Evolutionary conservation across 2,113 vertebrate species (phyloP).

Genomic region (Embiotoca jacksoni): DNA sequence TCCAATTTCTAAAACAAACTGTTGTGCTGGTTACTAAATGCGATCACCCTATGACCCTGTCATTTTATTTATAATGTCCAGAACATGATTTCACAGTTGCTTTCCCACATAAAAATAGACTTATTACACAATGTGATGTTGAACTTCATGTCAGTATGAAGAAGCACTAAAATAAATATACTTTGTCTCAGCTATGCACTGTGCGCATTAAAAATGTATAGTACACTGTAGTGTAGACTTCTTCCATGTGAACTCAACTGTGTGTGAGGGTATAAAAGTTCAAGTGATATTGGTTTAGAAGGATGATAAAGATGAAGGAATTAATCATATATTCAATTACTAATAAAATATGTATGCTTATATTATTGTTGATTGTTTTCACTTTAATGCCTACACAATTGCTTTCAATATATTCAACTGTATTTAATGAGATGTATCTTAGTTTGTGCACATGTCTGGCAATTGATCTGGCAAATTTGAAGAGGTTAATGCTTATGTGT

Average conservation of each 20-base stretch:
- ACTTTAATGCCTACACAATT: not conserved
- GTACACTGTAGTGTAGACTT: not conserved
- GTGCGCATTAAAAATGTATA: constrained; percentile 34
- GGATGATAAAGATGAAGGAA: not conserved
- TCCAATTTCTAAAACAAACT: not conserved
- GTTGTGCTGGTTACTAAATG: not conserved
- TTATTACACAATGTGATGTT: not conserved
- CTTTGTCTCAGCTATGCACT: constrained; percentile 1
- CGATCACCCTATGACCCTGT: not conserved
- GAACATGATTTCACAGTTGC: not conserved
- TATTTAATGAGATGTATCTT: not conserved
- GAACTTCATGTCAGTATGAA: constrained; percentile 4
- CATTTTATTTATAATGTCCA: constrained; percentile 7
- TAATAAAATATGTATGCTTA: too few relatives aligned
- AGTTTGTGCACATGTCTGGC: too few relatives aligned
- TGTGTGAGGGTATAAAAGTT: constrained; percentile 4
- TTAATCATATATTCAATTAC: too few relatives aligned
- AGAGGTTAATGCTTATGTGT: too few relatives aligned
- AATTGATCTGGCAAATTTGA: too few relatives aligned
- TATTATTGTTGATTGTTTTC: too few relatives aligned
- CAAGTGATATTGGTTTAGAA: constrained; percentile 11
- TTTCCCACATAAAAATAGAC: constrained; percentile 3
- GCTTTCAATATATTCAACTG: not conserved
- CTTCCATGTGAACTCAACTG: not conserved
- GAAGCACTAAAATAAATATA: constrained; percentile 33